Conservation (phyloP, 2,113 vertebrate species). For the human region GRCh38 chr11:12488501-12489000, state of each 20-base stretch:
- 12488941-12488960: background rate
- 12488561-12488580: background rate
- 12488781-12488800: background rate
- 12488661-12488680: background rate
- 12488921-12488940: background rate
- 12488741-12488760: background rate
- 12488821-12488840: constrained; percentile 25
- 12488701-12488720: background rate
- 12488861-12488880: constrained; percentile 31
- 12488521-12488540: background rate
- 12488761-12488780: background rate
- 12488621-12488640: background rate
- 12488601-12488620: background rate
- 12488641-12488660: background rate
- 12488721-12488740: background rate
- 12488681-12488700: background rate
- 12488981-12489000: background rate
- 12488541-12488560: background rate
- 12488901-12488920: constrained; percentile 32
- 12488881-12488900: background rate
- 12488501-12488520: background rate
- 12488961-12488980: background rate
- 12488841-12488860: background rate
- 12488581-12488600: background rate
- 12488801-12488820: background rate